Conservation (phyloP, 92 coral and sea anemone genomes). For the Umimayanthus chanpuru region DNA sequence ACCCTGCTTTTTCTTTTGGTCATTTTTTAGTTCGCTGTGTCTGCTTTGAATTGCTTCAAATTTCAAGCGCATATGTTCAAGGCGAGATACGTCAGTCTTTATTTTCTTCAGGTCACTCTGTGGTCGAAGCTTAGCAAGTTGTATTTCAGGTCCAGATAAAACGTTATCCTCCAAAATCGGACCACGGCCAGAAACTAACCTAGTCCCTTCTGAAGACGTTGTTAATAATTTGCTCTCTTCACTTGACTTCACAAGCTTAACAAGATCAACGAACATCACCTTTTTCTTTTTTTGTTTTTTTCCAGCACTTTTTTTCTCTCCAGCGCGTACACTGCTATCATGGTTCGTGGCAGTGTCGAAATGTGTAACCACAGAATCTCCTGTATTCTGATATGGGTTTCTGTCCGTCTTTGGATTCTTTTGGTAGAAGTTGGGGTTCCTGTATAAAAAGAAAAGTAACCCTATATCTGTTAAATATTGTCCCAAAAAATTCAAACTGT, state of each 20-base stretch:
- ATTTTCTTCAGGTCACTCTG: neutral
- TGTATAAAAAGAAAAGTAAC: neutral
- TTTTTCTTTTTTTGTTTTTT: neutral
- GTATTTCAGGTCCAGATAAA: neutral
- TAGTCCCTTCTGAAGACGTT: neutral
- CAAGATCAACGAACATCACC: neutral
- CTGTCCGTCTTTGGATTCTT: neutral
- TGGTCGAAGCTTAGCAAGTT: neutral
- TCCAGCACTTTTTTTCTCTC: neutral
- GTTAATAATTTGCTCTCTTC: neutral
- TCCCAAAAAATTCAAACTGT: neutral
- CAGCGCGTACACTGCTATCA: neutral
- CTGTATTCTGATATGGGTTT: neutral
- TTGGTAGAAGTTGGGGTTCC: constrained; percentile 1
- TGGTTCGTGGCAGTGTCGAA: neutral
- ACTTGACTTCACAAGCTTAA: neutral
- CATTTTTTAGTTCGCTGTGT: neutral
- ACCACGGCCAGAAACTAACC: neutral
- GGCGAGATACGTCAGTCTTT: neutral
- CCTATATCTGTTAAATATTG: no score
- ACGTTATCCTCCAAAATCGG: neutral
- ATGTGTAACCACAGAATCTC: neutral
- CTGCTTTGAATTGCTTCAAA: no score
- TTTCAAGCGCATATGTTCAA: no score
- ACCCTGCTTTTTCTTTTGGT: neutral